phyloP scores from a whole-genome alignment of 2,797 vertebrate genomes.

The Philypnodon macrostomus region DNA sequence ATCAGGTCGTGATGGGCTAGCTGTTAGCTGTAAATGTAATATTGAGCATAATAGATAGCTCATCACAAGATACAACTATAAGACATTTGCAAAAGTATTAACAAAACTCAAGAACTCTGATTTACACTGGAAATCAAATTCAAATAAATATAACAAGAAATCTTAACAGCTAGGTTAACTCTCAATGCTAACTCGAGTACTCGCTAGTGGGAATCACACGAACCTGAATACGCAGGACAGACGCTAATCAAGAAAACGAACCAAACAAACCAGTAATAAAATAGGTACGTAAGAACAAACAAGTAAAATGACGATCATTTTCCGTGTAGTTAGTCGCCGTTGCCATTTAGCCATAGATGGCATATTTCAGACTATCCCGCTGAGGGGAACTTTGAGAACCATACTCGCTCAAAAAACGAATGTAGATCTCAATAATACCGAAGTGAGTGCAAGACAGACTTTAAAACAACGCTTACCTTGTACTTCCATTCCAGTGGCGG shows the following conservation, averaged over 20 bases:
- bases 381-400: constrained; percentile 15
- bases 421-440: neutral
- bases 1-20: too few species aligned
- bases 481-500: constrained; percentile 59
- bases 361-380: constrained; percentile 9
- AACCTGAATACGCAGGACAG: too few species aligned
- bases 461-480: constrained; percentile 54
- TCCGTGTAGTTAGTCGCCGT: neutral
- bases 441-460: rapidly evolving
- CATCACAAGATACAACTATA: too few species aligned
- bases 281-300: too few species aligned
- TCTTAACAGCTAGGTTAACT: too few species aligned
- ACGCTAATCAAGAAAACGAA: neutral
- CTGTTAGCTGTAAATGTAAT: too few species aligned
- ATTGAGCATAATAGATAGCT: too few species aligned
- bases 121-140: too few species aligned
- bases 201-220: too few species aligned
- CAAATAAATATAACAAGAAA: too few species aligned
- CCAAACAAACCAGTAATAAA: neutral
- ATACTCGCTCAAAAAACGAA: neutral
- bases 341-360: neutral
- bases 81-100: too few species aligned
- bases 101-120: too few species aligned
- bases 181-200: neutral
- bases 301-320: neutral